Evolutionary conservation across 92 coral and sea anemone genomes (phyloP), one percentile per base, ranked within the genome.

Genomic region (Porites cylindrica): DNA sequence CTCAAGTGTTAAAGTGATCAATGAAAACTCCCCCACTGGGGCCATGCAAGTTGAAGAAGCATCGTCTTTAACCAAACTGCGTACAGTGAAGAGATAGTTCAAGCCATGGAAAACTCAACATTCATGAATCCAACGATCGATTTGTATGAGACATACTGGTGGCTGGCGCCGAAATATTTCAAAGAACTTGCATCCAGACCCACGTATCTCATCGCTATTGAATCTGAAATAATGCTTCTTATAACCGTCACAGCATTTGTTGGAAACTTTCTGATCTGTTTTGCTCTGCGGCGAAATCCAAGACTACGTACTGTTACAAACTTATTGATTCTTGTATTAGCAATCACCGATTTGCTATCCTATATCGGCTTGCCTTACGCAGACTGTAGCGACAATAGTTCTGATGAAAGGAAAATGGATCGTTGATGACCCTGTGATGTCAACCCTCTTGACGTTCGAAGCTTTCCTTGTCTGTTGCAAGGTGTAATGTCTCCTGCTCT

Each of bases 401-500:
- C 86, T 82, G 16, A 56, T 82, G 59, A 82, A 38, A 58, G 78
- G 86, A 56, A 43, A 47, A 58, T 82, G 71, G 86, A 82, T 71
- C 79, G 86, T 32, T 21, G 51, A n/a, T n/a, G n/a, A n/a, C n/a
- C n/a, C n/a, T n/a, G n/a, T n/a, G n/a, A 26, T 1, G 38, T 56
- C 16, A 56, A 72, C 4, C 68, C 70, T 4, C 47, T 82, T 11
- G 68, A 70, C 56, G 77, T 84, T 10, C 75, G 64, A 21, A n/a
- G 80, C 50, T 61, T 66, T 63, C 16, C 82, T 43, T 93, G 96
- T 50, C 52, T 58, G 72, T 61, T 93, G 53, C 95, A 89, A 85
- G 88, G 93, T 17, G 75, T 83, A 24, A 32, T 88, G 8, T 53
- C 91, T 0, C 90, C 89, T 1, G 88, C 79, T 6, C 52, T 93